Base-by-base conservation (phyloP, 2,888 invertebrate species). In the Lumbricus terrestris region DNA sequence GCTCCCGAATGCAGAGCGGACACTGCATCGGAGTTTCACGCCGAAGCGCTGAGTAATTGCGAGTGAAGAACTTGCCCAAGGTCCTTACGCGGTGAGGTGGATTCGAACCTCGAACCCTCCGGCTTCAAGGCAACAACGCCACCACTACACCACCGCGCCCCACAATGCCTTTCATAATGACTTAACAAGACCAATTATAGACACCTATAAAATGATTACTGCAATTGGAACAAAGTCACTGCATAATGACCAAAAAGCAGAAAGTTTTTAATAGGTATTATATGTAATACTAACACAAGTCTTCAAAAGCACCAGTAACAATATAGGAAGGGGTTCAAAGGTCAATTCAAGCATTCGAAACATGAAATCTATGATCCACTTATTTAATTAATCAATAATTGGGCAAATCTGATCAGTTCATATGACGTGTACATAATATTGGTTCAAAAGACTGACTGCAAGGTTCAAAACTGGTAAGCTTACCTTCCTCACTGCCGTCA, bases 401-500 rank as follows among this genome's bases (percentile, higher is more conserved):
- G 69, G 69, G 8, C 29, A n/a, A n/a, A n/a, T n/a, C n/a, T n/a
- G 29, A n/a, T n/a, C 69, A 69, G 69, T 69, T 69, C 47, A 47
- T 18, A 47, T 47, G 47, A 6, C 47, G 23, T 18, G 15, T 47
- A n/a, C n/a, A n/a, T n/a, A n/a, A n/a, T 47, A 47, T 4, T 2
- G 1, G 1, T 47, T 47, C 54, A 29, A 11, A 54, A 16, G 54
- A 54, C n/a, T n/a, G 11, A 8, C n/a, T 69, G 8, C 29, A n/a
- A 69, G 11, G n/a, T 69, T 69, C n/a, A 69, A 69, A 69, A 69
- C 18, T 23, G 34, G 85, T 85, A 35, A 85, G 23, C 85, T 89
- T 29, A 92, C 92, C 92, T 47, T 92, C 92, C 42, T 92, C 92
- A 90, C 92, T 92, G 37, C 90, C 91, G n/a, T 88, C 91, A 29